A percentile compares a stretch with the other conserved stretches of the same genome.
phyloP scores from a whole-genome alignment of 2,888 invertebrate species.

The Nematopogon swammerdamellus region DNA sequence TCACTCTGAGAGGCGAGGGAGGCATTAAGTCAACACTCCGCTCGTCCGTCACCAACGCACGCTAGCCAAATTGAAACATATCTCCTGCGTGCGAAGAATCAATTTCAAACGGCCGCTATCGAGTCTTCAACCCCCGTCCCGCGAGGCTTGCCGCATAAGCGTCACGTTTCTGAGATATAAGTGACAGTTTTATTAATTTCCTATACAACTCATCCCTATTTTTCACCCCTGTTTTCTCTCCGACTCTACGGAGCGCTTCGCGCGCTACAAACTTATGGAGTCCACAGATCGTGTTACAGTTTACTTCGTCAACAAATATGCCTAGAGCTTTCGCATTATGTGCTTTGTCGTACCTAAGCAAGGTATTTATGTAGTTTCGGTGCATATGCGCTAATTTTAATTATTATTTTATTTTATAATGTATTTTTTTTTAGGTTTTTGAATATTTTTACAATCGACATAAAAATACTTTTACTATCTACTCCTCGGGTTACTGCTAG shows the following conservation, averaged over 20 bases:
- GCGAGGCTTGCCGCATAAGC: constrained; percentile 31
- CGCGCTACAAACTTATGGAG: neutral
- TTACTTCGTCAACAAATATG: too few species aligned
- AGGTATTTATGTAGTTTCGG: too few species aligned
- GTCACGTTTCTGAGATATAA: constrained; percentile 54
- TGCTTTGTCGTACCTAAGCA: too few species aligned
- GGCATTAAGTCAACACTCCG: constrained; percentile 41
- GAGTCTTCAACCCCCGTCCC: constrained; percentile 9
- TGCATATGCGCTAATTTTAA: too few species aligned
- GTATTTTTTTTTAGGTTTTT: too few species aligned
- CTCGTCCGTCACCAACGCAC: neutral
- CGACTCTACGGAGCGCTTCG: neutral
- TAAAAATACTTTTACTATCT: too few species aligned
- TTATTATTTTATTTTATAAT: too few species aligned
- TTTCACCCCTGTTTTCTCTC: constrained; percentile 29
- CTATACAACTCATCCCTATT: constrained; percentile 47
- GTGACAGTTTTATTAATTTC: constrained; percentile 78
- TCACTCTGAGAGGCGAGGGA: constrained; percentile 32
- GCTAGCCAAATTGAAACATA: constrained; percentile 39
- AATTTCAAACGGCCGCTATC: constrained; percentile 9
- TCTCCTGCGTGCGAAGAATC: constrained; percentile 10
- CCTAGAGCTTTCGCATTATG: too few species aligned
- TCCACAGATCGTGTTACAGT: too few species aligned
- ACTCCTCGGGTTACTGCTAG: too few species aligned
- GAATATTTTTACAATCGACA: too few species aligned